Conservation (phyloP, 2,888 invertebrate species). For the Pyrrhosoma nymphula region DNA sequence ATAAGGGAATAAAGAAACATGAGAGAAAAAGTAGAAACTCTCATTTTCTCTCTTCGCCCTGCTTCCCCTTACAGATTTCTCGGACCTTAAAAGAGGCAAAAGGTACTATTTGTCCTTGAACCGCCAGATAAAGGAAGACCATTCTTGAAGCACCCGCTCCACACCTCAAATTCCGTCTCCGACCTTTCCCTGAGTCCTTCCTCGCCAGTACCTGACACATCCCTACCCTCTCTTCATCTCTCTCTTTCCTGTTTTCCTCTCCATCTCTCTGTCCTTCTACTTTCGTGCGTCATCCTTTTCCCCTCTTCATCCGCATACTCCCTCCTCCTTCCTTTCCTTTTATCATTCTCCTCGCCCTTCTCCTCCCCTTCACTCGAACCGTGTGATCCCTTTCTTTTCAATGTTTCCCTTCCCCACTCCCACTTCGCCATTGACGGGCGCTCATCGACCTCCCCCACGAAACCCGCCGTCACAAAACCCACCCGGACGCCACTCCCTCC, state of each 20-base stretch:
- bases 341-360: not conserved
- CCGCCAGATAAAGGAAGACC: conserved; percentile 14
- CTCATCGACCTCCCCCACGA: not conserved
- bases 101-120: conserved; percentile 59
- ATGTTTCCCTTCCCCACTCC: not conserved
- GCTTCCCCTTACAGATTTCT: not conserved
- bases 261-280: not conserved
- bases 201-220: not conserved
- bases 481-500: not conserved
- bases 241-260: not conserved
- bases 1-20: not conserved
- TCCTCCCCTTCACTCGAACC: conserved; percentile 7
- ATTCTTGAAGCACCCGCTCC: not conserved
- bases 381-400: conserved; percentile 50
- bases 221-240: not conserved
- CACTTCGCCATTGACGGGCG: conserved; percentile 29
- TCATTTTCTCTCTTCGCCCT: not conserved
- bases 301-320: not conserved
- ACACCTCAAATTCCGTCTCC: not conserved
- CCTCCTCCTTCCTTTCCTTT: no score
- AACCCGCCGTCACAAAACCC: not conserved
- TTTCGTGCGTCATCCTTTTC: not conserved
- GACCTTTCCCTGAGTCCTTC: not conserved
- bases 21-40: not conserved
- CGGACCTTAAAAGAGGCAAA: conserved; percentile 27